Evolutionary conservation across 2,113 vertebrate species (phyloP).

Genomic region (Recurvirostra avosetta): DNA sequence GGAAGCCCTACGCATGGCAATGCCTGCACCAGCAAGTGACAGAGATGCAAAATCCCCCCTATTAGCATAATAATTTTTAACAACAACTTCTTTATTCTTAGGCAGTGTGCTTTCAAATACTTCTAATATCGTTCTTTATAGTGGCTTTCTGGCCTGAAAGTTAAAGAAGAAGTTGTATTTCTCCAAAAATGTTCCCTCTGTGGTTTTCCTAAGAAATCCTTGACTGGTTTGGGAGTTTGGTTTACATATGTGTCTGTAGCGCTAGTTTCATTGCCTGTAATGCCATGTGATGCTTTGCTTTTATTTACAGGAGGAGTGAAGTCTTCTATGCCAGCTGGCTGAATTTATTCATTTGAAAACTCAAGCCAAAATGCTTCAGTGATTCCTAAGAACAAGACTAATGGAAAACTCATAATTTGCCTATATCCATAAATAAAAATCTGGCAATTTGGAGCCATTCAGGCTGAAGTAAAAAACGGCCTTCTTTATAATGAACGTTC

Average conservation of each 20-base stretch:
- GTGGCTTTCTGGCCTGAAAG: not conserved
- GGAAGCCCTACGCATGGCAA: not conserved
- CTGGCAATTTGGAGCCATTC: not conserved
- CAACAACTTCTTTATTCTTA: not conserved
- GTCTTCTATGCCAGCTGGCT: not conserved
- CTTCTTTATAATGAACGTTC: not conserved
- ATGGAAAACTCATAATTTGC: not conserved
- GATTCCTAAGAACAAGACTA: not conserved
- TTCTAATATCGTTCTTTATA: not conserved
- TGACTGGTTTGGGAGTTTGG: not conserved
- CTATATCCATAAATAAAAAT: not conserved
- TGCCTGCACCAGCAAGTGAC: not conserved
- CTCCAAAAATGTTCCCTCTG: not conserved
- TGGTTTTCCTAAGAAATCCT: conserved; percentile 8
- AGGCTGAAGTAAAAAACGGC: not conserved
- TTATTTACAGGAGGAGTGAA: not conserved
- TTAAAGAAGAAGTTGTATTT: not conserved
- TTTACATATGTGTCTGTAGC: not conserved
- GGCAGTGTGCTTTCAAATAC: not conserved
- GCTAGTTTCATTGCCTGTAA: not conserved
- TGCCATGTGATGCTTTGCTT: not conserved
- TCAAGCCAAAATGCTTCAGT: not conserved
- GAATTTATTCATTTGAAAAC: not conserved
- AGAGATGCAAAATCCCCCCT: not conserved
- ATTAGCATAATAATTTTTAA: not conserved